A percentile compares a stretch with the other conserved stretches of the same genome.
Conservation (phyloP, 1,140 invertebrate species). For the Philopotamus ludificatus region DNA sequence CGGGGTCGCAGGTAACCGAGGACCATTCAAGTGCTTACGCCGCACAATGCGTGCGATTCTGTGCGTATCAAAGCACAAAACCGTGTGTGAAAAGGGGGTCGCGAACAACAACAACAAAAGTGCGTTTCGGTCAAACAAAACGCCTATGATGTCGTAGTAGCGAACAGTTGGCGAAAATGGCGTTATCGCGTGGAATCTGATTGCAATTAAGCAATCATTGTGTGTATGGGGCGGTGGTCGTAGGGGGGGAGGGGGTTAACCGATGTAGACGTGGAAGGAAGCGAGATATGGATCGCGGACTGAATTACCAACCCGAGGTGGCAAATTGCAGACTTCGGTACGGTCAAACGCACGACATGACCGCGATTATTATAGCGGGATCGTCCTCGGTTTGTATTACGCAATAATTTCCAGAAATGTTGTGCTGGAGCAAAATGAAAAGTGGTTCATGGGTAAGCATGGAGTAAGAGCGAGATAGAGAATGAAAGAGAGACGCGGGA, state of each 20-base stretch:
- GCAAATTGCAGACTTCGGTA: too few relatives aligned
- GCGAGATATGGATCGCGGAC: background rate
- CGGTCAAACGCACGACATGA: too few relatives aligned
- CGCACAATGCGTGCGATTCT: background rate
- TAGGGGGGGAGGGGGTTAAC: background rate
- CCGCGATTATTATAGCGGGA: too few relatives aligned
- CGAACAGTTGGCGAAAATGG: background rate
- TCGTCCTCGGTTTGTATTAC: too few relatives aligned
- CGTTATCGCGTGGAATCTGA: background rate
- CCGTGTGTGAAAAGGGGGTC: background rate
- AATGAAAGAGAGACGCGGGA: too few relatives aligned
- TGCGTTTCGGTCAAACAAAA: slow-evolving; percentile 24
- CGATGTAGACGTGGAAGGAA: background rate
- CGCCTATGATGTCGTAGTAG: too few relatives aligned
- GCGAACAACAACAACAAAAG: slow-evolving; percentile 12
- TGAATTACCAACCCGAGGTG: too few relatives aligned
- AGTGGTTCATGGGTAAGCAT: too few relatives aligned
- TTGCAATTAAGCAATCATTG: slow-evolving; percentile 11
- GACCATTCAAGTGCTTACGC: background rate
- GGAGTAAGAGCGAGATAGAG: too few relatives aligned
- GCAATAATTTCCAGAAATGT: too few relatives aligned
- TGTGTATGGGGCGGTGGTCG: background rate
- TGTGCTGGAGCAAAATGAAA: too few relatives aligned
- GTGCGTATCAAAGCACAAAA: too few relatives aligned
- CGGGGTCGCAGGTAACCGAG: background rate